Conservation (phyloP, 2,797 vertebrate genomes). For the Trachops cirrhosus region DNA sequence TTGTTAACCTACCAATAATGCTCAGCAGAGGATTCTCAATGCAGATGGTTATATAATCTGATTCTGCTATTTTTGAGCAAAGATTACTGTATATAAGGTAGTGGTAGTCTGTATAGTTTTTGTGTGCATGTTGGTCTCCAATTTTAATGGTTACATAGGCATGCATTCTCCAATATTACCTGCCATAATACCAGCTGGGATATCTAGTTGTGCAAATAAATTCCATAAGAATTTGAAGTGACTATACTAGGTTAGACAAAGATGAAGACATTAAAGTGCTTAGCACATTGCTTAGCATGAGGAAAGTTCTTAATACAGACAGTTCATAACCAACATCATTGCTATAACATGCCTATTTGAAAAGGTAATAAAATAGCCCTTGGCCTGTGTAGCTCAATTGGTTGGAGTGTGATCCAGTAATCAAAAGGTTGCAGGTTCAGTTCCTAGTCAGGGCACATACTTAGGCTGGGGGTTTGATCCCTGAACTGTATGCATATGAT, state of each 20-base stretch:
- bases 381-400: background rate
- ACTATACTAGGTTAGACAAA: background rate
- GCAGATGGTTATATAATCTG: background rate
- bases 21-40: background rate
- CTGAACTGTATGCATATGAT: background rate
- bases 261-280: background rate
- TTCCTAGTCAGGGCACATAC: background rate
- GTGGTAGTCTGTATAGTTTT: background rate
- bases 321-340: background rate
- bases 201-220: background rate
- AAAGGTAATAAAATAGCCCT: background rate
- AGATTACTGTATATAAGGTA: background rate
- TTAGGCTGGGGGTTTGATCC: background rate
- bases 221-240: background rate
- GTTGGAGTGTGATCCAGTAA: background rate
- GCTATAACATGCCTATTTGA: background rate
- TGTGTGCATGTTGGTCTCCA: background rate
- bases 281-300: background rate
- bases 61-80: background rate
- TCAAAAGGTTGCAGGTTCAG: background rate
- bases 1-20: background rate
- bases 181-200: background rate
- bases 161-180: background rate
- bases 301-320: background rate
- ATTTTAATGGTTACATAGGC: background rate